Conservation (phyloP, 2,888 invertebrate genomes). For the Andricus curvator region DNA sequence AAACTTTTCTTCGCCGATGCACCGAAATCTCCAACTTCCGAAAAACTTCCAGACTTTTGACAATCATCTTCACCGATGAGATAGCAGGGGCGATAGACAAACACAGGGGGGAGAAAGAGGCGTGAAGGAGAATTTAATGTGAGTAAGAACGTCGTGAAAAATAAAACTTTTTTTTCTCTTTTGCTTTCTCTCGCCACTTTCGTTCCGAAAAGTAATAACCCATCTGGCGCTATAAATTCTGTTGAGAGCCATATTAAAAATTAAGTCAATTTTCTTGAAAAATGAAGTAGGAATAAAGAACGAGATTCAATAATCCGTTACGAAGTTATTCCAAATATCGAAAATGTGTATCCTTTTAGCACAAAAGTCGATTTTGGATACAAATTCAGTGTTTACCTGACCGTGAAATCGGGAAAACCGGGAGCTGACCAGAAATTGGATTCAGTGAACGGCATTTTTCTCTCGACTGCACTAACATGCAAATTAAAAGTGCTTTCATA, state of each 20-base stretch:
- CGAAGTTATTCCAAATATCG: not conserved
- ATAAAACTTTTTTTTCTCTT: conserved; percentile 38
- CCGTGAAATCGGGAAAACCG: no score
- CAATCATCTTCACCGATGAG: conserved; percentile 31
- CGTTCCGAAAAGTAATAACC: conserved; percentile 40
- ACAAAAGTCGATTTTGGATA: not conserved
- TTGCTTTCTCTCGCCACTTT: conserved; percentile 39
- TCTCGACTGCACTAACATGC: no score
- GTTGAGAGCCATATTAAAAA: conserved; percentile 22
- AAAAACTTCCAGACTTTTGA: conserved; percentile 26
- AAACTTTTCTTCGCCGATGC: conserved; percentile 34
- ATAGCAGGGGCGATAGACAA: conserved; percentile 22
- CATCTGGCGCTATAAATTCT: conserved; percentile 19
- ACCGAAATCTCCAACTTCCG: conserved; percentile 10
- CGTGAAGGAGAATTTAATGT: conserved; percentile 43
- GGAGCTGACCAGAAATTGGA: no score
- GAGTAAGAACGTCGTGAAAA: conserved; percentile 46
- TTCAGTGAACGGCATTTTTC: no score
- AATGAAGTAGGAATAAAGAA: not conserved
- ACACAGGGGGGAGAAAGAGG: conserved; percentile 21
- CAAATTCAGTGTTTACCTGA: not conserved
- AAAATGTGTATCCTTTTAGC: not conserved
- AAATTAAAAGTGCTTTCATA: no score
- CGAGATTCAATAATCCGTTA: not conserved
- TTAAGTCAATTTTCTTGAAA: not conserved